A percentile compares a stretch with the other conserved stretches of the same genome.
These are phyloP conservation scores for Eueremaeus valkanovi DNA, from an alignment of 2,888 invertebrate species.

Conservation along the genomic window DNA sequence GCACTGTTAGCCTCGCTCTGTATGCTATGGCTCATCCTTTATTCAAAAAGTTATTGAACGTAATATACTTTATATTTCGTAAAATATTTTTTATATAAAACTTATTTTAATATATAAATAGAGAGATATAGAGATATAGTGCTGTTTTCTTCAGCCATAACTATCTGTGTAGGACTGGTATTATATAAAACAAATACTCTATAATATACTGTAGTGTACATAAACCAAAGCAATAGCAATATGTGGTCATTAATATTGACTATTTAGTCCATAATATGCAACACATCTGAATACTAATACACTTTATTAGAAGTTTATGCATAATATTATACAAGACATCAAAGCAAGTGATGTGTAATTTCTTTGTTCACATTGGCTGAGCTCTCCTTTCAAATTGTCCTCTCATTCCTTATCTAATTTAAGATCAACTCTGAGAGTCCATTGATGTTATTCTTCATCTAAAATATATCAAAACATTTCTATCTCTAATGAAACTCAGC, in stretches of 20 bases:
- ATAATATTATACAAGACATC: neutral
- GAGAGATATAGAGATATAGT: neutral
- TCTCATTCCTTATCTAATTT: too few species aligned
- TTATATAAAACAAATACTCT: neutral
- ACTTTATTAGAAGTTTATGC: conserved; percentile 4
- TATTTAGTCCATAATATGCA: conserved; percentile 18
- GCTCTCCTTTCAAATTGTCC: too few species aligned
- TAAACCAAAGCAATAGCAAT: too few species aligned
- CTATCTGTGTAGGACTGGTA: neutral
- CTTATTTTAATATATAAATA: neutral
- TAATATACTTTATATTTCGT: neutral
- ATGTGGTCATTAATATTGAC: conserved; percentile 10
- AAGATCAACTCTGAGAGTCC: too few species aligned
- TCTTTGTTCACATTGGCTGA: neutral
- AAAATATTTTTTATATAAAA: neutral
- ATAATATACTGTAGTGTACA: neutral
- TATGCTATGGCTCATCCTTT: neutral
- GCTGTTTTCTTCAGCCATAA: neutral
- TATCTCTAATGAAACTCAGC: too few species aligned
- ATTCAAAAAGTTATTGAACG: neutral
- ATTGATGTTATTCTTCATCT: too few species aligned
- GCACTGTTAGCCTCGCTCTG: neutral
- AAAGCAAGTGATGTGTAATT: neutral
- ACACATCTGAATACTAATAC: conserved; percentile 6
- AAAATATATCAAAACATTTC: too few species aligned